These are phyloP conservation scores for Hybognathus amarus DNA, from an alignment of 2,797 vertebrate species.

Conservation along the genomic window DNA sequence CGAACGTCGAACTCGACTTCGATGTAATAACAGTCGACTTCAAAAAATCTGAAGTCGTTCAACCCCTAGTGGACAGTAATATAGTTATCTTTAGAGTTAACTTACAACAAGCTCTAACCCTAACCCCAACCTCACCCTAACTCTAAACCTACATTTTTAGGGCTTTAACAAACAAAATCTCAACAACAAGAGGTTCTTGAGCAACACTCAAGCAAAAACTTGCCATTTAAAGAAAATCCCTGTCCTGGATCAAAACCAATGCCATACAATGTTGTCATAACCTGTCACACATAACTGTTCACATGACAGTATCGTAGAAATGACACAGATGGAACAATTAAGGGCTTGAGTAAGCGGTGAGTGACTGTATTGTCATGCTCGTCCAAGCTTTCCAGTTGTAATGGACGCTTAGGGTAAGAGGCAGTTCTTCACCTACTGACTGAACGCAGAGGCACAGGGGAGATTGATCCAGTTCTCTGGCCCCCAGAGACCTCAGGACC, in stretches of 20 bases:
- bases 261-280: conserved; percentile 26
- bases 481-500: conserved; percentile 41
- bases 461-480: conserved; percentile 53
- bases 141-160: too few species aligned
- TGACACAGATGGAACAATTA: conserved; percentile 26
- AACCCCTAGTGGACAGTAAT: too few species aligned
- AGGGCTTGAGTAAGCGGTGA: neutral
- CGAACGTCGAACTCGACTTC: too few species aligned
- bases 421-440: conserved; percentile 33
- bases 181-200: neutral
- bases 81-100: too few species aligned
- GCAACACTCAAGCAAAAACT: neutral
- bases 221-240: neutral
- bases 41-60: too few species aligned
- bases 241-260: conserved; percentile 33
- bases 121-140: too few species aligned
- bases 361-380: conserved; percentile 5
- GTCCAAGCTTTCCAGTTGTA: neutral
- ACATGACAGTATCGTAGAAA: conserved; percentile 7
- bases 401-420: conserved; percentile 30
- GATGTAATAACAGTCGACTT: too few species aligned
- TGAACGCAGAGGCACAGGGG: conserved; percentile 16
- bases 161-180: neutral
- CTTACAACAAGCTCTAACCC: too few species aligned
- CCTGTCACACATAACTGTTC: conserved; percentile 9